A percentile compares a stretch with the other conserved stretches of the same genome.
Conservation (phyloP, 1,140 invertebrate genomes). For the Spodoptera litura region DNA sequence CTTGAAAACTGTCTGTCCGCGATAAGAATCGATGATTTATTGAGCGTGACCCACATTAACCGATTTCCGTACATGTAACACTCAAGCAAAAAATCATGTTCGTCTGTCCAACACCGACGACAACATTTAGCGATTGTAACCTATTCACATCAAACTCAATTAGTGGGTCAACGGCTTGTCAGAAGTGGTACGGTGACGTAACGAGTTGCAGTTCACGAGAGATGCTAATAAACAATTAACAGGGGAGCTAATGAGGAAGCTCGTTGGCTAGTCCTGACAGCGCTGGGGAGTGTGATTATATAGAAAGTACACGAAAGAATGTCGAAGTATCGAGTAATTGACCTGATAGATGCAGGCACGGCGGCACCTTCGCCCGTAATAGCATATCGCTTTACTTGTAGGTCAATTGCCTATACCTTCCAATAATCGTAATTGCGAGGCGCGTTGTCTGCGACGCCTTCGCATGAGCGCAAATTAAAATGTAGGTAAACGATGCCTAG, state of each 20-base stretch:
- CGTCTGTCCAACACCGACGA: slow-evolving; percentile 50
- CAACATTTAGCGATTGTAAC: slow-evolving; percentile 72
- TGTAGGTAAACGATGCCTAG: slow-evolving; percentile 34
- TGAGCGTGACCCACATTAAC: slow-evolving; percentile 66
- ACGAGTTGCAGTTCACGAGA: slow-evolving; percentile 49
- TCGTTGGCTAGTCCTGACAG: slow-evolving; percentile 14
- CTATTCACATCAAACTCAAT: slow-evolving; percentile 67
- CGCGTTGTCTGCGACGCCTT: slow-evolving; percentile 51
- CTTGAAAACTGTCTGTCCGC: slow-evolving; percentile 59
- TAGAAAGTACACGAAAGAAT: slow-evolving; percentile 76
- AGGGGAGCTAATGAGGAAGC: slow-evolving; percentile 58
- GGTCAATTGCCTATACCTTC: slow-evolving; percentile 73
- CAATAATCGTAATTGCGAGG: slow-evolving; percentile 64
- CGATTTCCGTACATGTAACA: slow-evolving; percentile 56
- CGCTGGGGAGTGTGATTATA: slow-evolving; percentile 51
- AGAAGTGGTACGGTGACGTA: slow-evolving; percentile 69
- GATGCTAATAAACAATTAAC: slow-evolving; percentile 62
- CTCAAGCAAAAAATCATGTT: slow-evolving; percentile 48
- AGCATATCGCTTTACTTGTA: slow-evolving; percentile 65
- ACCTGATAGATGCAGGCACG: slow-evolving; percentile 67
- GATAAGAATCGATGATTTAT: slow-evolving; percentile 73
- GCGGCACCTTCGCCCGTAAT: slow-evolving; percentile 66
- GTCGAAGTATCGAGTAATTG: slow-evolving; percentile 70
- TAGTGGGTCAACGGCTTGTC: slow-evolving; percentile 66
- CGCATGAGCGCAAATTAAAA: slow-evolving; percentile 32